Base-by-base conservation (phyloP, 1,140 invertebrate species). In the Zophobas morio region DNA sequence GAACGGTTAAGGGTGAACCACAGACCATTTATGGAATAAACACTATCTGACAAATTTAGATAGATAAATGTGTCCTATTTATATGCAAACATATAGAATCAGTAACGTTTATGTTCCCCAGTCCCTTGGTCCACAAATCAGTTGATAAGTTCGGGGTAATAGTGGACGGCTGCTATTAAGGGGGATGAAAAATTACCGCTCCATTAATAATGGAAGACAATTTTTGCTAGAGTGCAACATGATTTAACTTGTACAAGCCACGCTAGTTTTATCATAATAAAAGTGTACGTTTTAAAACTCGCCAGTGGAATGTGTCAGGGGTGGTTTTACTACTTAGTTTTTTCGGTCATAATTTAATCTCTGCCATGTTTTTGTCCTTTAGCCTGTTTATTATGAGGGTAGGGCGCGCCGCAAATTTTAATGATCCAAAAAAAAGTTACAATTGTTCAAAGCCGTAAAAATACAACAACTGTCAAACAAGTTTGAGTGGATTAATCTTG, bases 1-100 rank as follows among this genome's bases (percentile, higher is more conserved):
- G 39, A 66, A 66, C 60, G 60, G 60, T 66, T 66, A 66, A 66
- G 60, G 60, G 60, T 42, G 60, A 66, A 66, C 60, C 60, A 66
- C 60, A 66, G 20, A 66, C 60, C 60, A 66, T 66, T 66, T 66
- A 66, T 66, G 60, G 60, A 66, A 66, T 66, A 66, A 66, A 66
- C 60, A 66, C 37, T 66, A 32, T 37, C 60, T 66, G 60, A 66
- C 60, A 66, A 66, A 66, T 66, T 66, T 66, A 66, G 60, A 66
- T 39, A 66, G 60, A 66, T 66, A 66, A 66, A 66, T 66, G 60
- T 66, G 60, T 66, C 33, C 60, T 66, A 66, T 66, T 66, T 66
- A 66, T 42, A 66, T 66, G 60, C 37, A 66, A 66, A 66, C 60
- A 66, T 66, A 66, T 66, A 66, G 60, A 66, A 66, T 66, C 42